Conservation (phyloP, 2,888 invertebrate genomes). For the Parnassius mnemosyne region DNA sequence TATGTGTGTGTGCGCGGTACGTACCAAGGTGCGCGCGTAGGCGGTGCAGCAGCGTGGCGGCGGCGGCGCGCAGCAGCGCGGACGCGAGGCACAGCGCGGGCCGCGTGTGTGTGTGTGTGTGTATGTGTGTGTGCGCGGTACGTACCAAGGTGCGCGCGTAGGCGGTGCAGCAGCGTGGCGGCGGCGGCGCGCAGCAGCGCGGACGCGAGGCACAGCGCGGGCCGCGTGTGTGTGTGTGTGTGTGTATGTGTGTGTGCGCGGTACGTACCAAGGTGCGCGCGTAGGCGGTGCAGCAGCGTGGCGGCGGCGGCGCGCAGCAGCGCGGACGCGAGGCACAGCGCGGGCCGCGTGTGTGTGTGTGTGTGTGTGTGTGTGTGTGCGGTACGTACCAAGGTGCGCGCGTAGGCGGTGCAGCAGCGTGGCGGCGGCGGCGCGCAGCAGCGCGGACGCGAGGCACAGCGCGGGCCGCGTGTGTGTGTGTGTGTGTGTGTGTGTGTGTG, state of each 20-base stretch:
- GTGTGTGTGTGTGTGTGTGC: background rate
- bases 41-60: constrained; percentile 90
- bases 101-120: constrained; percentile 41
- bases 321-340: constrained; percentile 69
- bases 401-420: constrained; percentile 91
- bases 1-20: constrained; percentile 1
- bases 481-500: constrained; percentile 1
- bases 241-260: background rate
- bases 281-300: constrained; percentile 90
- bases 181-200: constrained; percentile 74
- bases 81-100: constrained; percentile 64
- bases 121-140: background rate
- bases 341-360: constrained; percentile 48
- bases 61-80: constrained; percentile 70
- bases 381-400: constrained; percentile 56
- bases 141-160: constrained; percentile 78
- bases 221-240: no score
- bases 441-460: no score
- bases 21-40: constrained; percentile 81
- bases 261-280: constrained; percentile 63
- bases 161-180: constrained; percentile 90
- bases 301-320: constrained; percentile 81
- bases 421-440: constrained; percentile 80
- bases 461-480: no score
- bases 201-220: no score